Percentiles rank a stretch among this genome's conserved stretches.
phyloP scores from a whole-genome alignment of 2,797 vertebrate genomes.

The Oceanodroma leucorhoa region DNA sequence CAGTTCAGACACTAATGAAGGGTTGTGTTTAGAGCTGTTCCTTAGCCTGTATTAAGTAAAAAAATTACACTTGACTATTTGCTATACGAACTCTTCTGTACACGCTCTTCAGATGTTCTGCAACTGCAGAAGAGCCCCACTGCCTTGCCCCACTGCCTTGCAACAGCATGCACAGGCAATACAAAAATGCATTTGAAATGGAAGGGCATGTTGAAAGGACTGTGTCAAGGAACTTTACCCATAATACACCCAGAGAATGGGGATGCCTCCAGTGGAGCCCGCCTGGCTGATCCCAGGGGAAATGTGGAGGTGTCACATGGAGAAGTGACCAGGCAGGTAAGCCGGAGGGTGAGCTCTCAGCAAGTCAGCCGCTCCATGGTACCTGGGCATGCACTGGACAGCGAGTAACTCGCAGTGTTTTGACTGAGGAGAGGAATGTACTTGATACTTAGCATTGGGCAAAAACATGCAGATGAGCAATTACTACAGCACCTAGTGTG shows the following conservation, averaged over 20 bases:
- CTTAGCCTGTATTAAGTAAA: background rate
- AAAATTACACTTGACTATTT: background rate
- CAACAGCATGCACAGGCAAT: background rate
- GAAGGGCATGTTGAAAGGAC: background rate
- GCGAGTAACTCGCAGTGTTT: background rate
- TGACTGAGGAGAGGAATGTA: background rate
- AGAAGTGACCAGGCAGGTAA: background rate
- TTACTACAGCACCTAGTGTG: background rate
- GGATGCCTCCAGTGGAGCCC: background rate
- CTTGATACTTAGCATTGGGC: background rate
- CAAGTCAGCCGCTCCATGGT: accelerated
- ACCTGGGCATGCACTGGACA: background rate
- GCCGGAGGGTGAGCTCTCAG: background rate
- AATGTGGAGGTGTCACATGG: background rate
- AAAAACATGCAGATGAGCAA: background rate
- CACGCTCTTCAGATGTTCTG: background rate
- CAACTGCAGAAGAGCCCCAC: background rate
- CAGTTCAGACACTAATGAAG: background rate
- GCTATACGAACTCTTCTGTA: background rate
- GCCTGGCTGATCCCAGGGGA: background rate
- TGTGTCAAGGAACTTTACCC: background rate
- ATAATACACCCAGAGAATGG: background rate
- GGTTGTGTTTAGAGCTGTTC: background rate
- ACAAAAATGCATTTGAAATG: background rate
- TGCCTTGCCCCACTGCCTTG: background rate